phyloP scores from a whole-genome alignment of 2,113 vertebrate genomes.

The Microtus montanus region DNA sequence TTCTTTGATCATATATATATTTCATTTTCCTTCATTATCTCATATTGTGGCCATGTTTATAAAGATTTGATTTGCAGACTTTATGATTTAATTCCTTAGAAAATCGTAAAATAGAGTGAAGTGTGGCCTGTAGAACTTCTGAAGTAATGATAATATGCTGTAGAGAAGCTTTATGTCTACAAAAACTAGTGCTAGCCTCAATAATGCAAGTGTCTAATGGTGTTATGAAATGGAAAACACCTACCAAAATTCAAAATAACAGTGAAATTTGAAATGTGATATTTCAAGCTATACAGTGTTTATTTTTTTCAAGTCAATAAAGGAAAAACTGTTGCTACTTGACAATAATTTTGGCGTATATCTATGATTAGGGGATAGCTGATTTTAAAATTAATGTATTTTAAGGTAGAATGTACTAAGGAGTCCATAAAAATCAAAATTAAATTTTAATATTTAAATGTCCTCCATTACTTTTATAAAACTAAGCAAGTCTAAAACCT shows the following conservation, averaged over 20 bases:
- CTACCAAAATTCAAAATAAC: not conserved
- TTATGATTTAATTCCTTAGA: not conserved
- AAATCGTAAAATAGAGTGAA: not conserved
- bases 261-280: not conserved
- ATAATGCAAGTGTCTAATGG: not conserved
- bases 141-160: not conserved
- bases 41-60: not conserved
- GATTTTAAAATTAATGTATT: not conserved
- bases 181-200: not conserved
- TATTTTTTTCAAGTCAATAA: not conserved
- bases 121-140: not conserved
- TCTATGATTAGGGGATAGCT: not conserved
- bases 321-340: not conserved
- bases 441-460: not conserved
- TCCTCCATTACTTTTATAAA: not conserved
- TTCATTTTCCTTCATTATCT: not conserved
- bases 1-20: not conserved
- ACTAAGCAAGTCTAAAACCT: not conserved
- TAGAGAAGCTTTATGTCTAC: not conserved
- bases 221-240: not conserved
- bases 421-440: not conserved
- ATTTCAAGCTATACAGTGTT: not conserved
- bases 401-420: not conserved
- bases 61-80: not conserved
- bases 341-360: not conserved